Evolutionary conservation across 2,113 vertebrate genomes (phyloP).

Genomic region (Gobius niger): DNA sequence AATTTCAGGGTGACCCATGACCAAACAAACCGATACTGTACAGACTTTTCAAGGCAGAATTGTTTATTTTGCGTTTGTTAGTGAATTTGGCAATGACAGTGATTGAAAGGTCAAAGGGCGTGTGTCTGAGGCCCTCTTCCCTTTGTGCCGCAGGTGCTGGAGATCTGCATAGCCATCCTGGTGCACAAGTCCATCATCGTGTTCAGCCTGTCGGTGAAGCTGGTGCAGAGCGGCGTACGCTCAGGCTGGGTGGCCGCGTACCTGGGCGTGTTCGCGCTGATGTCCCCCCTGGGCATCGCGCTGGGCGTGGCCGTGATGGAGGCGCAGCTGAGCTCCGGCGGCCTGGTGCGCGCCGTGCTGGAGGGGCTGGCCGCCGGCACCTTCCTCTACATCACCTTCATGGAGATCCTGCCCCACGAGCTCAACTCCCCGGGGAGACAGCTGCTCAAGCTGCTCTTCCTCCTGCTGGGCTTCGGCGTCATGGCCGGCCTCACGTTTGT

Average conservation of each 20-base stretch:
- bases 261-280: slow-evolving; percentile 79
- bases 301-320: slow-evolving; percentile 81
- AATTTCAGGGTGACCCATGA: too few species aligned
- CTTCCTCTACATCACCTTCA: slow-evolving; percentile 88
- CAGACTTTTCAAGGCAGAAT: too few species aligned
- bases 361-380: slow-evolving; percentile 87
- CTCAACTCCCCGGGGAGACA: slow-evolving; percentile 79
- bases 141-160: slow-evolving; percentile 69
- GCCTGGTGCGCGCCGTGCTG: slow-evolving; percentile 81
- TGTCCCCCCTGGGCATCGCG: slow-evolving; percentile 84
- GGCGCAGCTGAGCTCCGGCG: slow-evolving; percentile 56
- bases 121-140: background rate
- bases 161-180: slow-evolving; percentile 86
- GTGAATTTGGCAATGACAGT: too few species aligned
- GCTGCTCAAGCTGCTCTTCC: slow-evolving; percentile 84
- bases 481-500: slow-evolving; percentile 84
- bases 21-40: too few species aligned
- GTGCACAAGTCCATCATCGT: slow-evolving; percentile 89
- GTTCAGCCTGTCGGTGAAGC: slow-evolving; percentile 85
- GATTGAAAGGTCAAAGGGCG: too few species aligned
- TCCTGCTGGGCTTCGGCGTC: slow-evolving; percentile 83
- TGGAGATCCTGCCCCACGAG: slow-evolving; percentile 89
- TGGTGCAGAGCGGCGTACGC: slow-evolving; percentile 76
- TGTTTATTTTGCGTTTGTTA: too few species aligned
- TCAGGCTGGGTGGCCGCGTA: slow-evolving; percentile 78